phyloP scores from a whole-genome alignment of 2,797 vertebrate species.

The Tapera naevia region DNA sequence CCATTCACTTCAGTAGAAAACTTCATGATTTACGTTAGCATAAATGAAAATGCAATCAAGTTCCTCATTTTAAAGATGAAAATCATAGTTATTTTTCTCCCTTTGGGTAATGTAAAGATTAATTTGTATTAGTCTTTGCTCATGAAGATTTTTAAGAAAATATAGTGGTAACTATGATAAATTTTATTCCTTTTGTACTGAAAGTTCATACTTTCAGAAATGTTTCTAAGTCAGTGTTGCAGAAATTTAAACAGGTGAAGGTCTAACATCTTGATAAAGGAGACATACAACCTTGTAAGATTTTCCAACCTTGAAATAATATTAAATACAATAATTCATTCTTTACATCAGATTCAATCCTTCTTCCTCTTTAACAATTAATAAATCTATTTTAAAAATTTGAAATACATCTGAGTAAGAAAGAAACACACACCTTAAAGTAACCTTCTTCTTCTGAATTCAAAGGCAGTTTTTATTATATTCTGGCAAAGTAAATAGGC shows the following conservation, averaged over 20 bases:
- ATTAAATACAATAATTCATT: constrained; percentile 19
- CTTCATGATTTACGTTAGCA: constrained; percentile 18
- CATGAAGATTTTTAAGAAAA: background rate
- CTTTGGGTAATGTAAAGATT: constrained; percentile 35
- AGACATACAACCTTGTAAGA: constrained; percentile 13
- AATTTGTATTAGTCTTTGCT: constrained; percentile 32
- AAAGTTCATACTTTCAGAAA: constrained; percentile 25
- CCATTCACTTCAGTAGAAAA: background rate
- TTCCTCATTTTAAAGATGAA: constrained; percentile 39
- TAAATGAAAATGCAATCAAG: constrained; percentile 44
- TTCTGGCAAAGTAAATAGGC: background rate
- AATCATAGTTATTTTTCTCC: constrained; percentile 20
- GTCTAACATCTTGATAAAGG: background rate
- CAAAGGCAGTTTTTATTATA: constrained; percentile 23
- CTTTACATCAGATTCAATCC: background rate
- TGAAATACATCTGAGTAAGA: background rate
- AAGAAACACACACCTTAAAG: background rate
- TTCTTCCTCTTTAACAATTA: background rate
- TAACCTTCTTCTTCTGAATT: background rate
- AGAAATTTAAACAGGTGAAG: background rate
- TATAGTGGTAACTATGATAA: constrained; percentile 6
- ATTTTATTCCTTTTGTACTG: constrained; percentile 11
- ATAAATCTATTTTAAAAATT: constrained; percentile 17
- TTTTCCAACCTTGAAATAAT: constrained; percentile 19
- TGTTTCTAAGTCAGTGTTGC: background rate